phyloP scores from a whole-genome alignment of 2,113 vertebrate genomes.

The Corythornis vintsioides region DNA sequence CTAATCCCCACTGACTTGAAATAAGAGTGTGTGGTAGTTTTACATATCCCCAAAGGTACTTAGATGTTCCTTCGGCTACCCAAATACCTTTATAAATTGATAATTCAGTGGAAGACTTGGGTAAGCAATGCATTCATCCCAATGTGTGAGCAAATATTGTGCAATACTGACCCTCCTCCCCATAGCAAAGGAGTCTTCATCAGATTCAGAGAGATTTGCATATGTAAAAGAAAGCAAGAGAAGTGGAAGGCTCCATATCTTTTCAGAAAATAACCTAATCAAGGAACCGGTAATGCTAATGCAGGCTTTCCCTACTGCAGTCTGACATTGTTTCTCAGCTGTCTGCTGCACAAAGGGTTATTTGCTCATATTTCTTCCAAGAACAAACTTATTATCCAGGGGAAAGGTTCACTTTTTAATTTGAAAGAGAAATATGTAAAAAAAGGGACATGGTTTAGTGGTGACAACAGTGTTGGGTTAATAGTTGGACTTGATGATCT shows the following conservation, averaged over 20 bases:
- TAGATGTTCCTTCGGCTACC: not conserved
- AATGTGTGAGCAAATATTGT: not conserved
- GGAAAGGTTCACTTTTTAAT: not conserved
- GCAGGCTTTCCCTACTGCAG: not conserved
- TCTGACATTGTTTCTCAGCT: not conserved
- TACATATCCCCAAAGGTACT: not conserved
- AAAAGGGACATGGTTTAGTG: not conserved
- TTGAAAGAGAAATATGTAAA: not conserved
- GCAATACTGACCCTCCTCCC: not conserved
- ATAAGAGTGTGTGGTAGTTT: not conserved
- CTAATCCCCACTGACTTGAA: not conserved
- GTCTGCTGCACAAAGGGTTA: not conserved
- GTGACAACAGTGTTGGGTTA: not conserved
- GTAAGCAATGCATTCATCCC: not conserved
- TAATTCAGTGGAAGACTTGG: not conserved
- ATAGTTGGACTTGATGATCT: not conserved
- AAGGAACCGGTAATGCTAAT: not conserved
- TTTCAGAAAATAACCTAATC: not conserved
- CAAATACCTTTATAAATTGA: not conserved
- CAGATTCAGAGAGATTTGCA: not conserved
- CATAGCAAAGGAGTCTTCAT: not conserved
- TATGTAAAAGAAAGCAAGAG: not conserved
- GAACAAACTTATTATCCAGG: not conserved
- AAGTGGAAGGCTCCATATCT: not conserved
- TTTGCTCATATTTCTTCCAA: not conserved